These are phyloP conservation scores for Cephus runcator DNA, from an alignment of 2,888 invertebrate genomes.

Conservation along the genomic window DNA sequence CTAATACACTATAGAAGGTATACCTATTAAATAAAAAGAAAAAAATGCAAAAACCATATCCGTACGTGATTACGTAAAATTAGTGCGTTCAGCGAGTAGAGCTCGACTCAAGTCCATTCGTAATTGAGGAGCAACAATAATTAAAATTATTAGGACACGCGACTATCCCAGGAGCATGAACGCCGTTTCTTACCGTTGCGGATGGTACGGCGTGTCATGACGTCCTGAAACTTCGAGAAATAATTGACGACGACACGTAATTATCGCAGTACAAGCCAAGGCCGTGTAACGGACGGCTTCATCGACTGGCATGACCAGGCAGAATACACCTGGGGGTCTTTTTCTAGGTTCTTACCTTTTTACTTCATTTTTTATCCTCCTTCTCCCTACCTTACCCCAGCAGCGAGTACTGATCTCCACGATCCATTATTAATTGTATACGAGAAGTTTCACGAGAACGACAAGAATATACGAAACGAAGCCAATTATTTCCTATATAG, in stretches of 20 bases:
- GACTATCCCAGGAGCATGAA: neutral
- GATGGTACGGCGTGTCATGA: neutral
- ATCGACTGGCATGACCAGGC: slow-evolving; percentile 37
- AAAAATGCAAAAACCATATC: neutral
- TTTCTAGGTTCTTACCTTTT: neutral
- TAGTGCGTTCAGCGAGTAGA: neutral
- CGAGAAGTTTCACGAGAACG: neutral
- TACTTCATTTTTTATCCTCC: neutral
- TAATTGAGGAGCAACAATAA: neutral
- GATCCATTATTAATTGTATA: neutral
- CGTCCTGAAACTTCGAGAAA: slow-evolving; percentile 18
- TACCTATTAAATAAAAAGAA: neutral
- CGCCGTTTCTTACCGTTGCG: neutral
- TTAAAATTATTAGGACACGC: neutral
- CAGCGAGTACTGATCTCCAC: neutral
- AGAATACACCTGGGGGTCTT: slow-evolving; percentile 19
- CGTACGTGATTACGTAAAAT: neutral
- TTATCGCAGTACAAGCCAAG: slow-evolving; percentile 17
- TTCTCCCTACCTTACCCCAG: neutral
- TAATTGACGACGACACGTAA: slow-evolving; percentile 32
- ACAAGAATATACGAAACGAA: neutral
- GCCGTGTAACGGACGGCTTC: slow-evolving; percentile 37
- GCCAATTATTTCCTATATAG: neutral
- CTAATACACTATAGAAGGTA: neutral
- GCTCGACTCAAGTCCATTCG: neutral